Base-by-base conservation (phyloP, 2,797 vertebrate species). In the Rhodeus uyekii region DNA sequence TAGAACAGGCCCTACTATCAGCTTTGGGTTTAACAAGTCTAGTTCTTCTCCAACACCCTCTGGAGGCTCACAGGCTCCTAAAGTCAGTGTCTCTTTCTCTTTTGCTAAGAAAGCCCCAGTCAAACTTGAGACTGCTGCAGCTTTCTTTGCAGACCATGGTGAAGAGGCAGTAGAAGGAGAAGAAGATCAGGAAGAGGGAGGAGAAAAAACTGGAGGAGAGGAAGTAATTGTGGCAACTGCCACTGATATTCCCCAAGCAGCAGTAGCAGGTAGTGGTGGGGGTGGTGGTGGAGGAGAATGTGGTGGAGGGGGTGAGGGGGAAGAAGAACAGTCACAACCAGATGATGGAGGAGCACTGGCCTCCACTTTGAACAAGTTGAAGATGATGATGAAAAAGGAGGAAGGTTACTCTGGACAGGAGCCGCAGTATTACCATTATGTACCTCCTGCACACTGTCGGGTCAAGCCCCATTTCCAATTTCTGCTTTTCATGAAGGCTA, bases 391-490 rank as follows among this genome's bases (percentile, higher is more conserved):
- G 96, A 98, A 95, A 83, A 95, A 94, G 88, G 98, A 99, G 81
- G 98, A 99, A 81, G 97, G 96, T 80, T 92, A 94, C 27, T 86
- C 89, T 1, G 94, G 95, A 0, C 92, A 95, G 69, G 98, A 99
- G 86, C 97, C 97, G 1, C 93, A 99, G 76, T 99, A 99, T 92
- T 99, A 99, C 88, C 98, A 99, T 92, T 99, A 99, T 50, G 91
- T 97, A 80, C 98, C 98, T 34, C 98, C 98, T 4, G 96, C 97
- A 71, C 98, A 99, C 86, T 99, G 98, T 89, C 95, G 97, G 81
- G 98, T 99, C 2, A 99, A 99, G 76, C 98, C 98, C 8, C 96
- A 97, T 86, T 99, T 99, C 81, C 98, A 98, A 89, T 99, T 99
- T 88, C 91, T 99, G 81, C 95, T 99, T 12, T 99, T 99, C 84